These are phyloP conservation scores for Catocala nupta DNA, from an alignment of 2,888 invertebrate genomes.

Conservation along the genomic window DNA sequence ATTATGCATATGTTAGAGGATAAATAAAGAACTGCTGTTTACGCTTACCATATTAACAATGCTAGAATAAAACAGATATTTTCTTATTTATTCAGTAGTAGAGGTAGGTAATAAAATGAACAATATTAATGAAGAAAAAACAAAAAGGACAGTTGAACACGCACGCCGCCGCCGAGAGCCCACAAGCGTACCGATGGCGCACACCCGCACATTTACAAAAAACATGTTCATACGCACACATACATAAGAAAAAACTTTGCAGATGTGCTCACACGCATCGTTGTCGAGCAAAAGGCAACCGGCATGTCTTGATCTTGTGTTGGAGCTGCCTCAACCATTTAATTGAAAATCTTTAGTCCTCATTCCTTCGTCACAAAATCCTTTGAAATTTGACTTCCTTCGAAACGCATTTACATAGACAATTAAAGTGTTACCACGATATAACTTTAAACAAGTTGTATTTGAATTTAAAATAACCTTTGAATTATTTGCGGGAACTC, in stretches of 20 bases:
- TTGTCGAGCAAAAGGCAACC: conserved; percentile 69
- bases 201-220: conserved; percentile 62
- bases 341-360: conserved; percentile 30
- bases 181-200: conserved; percentile 62
- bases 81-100: conserved; percentile 49
- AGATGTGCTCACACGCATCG: conserved; percentile 82
- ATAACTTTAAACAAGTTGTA: background rate
- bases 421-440: conserved; percentile 9
- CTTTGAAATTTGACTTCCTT: conserved; percentile 8
- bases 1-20: conserved; percentile 5
- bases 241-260: conserved; percentile 68
- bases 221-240: conserved; percentile 65
- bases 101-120: conserved; percentile 59
- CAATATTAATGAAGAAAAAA: conserved; percentile 64
- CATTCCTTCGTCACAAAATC: conserved; percentile 18
- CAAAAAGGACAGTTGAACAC: conserved; percentile 64
- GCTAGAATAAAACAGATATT: conserved; percentile 14
- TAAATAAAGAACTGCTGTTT: conserved; percentile 19
- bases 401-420: conserved; percentile 4
- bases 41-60: background rate
- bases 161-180: conserved; percentile 58
- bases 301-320: conserved; percentile 62
- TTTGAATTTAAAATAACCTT: conserved; percentile 1
- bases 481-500: background rate
- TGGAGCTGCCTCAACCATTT: conserved; percentile 56